Evolutionary conservation across 2,113 vertebrate genomes (phyloP).

Genomic region (Crocuta crocuta): DNA sequence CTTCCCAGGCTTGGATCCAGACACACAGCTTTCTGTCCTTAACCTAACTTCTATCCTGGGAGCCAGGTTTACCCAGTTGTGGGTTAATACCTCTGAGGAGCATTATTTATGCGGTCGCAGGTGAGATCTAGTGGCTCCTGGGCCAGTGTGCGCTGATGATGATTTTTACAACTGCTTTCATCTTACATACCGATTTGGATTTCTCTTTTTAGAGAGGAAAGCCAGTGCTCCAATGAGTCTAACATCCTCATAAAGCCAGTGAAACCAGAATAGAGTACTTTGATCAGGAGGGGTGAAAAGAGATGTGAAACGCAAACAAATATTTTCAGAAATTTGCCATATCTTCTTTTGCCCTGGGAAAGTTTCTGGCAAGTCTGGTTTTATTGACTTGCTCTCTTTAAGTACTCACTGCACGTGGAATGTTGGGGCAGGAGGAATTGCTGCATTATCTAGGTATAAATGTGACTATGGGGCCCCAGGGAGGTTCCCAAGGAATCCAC

Average conservation of each 20-base stretch:
- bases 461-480: not conserved
- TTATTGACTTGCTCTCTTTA: not conserved
- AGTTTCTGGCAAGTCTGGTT: not conserved
- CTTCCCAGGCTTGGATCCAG: not conserved
- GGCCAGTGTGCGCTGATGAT: not conserved
- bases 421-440: not conserved
- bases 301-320: not conserved
- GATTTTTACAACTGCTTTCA: not conserved
- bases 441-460: rapidly evolving
- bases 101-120: not conserved
- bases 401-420: rapidly evolving
- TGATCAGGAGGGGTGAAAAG: not conserved
- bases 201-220: not conserved
- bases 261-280: not conserved
- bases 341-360: not conserved
- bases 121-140: not conserved
- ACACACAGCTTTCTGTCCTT: not conserved
- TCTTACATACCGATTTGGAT: not conserved
- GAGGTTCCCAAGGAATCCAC: not conserved
- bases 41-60: not conserved
- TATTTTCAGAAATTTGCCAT: not conserved
- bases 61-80: not conserved
- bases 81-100: not conserved
- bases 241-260: not conserved
- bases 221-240: not conserved